These are phyloP conservation scores for Falco naumanni DNA, from an alignment of 2,797 vertebrate genomes.

Conservation along the genomic window DNA sequence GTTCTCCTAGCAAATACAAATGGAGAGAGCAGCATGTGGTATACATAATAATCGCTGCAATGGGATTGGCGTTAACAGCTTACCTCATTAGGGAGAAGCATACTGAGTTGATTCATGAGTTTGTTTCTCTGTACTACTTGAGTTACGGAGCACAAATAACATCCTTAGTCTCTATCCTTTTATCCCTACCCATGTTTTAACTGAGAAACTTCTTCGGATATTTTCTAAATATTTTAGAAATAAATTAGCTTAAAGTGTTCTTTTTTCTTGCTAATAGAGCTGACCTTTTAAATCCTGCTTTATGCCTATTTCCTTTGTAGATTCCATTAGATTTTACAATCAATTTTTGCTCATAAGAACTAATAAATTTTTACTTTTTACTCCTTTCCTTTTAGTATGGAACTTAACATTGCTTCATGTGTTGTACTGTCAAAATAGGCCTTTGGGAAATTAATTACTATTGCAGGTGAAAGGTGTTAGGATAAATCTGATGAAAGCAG, in stretches of 20 bases:
- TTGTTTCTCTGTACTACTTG: not conserved
- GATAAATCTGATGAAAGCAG: constrained; percentile 39
- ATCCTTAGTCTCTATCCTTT: not conserved
- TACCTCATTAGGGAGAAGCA: not conserved
- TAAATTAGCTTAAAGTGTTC: constrained; percentile 24
- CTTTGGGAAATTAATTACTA: constrained; percentile 65
- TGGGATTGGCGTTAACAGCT: not conserved
- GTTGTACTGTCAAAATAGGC: constrained; percentile 39
- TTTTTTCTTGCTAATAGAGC: constrained; percentile 16
- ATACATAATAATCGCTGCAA: not conserved
- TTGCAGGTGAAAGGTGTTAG: constrained; percentile 28
- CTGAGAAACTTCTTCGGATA: not conserved
- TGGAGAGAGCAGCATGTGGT: not conserved
- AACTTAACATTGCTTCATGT: constrained; percentile 16
- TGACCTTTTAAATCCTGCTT: constrained; percentile 51
- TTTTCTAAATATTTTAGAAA: constrained; percentile 1
- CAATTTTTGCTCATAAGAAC: constrained; percentile 3
- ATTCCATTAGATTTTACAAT: constrained; percentile 23
- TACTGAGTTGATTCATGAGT: not conserved
- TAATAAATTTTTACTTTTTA: not conserved
- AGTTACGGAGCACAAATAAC: not conserved
- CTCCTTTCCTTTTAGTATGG: not conserved
- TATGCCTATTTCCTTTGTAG: not conserved
- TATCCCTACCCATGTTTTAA: not conserved
- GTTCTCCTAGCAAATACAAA: not conserved